Percentiles rank a stretch among this genome's conserved stretches.
phyloP scores from a whole-genome alignment of 2,888 invertebrate genomes.

The Drosophila mercatorum region DNA sequence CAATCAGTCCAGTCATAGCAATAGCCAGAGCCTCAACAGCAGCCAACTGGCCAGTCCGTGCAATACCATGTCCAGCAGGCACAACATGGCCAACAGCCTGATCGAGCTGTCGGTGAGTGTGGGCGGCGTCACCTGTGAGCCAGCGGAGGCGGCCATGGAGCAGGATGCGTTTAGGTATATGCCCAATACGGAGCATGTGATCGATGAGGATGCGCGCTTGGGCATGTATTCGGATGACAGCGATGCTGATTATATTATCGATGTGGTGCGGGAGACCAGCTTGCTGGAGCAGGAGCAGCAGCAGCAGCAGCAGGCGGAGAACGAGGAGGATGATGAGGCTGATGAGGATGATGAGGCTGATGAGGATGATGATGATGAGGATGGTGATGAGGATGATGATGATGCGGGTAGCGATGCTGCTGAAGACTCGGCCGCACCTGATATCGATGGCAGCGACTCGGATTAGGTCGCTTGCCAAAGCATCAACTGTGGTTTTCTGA shows the following conservation, averaged over 20 bases:
- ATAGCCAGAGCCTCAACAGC: slow-evolving; percentile 33
- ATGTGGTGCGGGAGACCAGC: slow-evolving; percentile 44
- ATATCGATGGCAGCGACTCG: slow-evolving; percentile 32
- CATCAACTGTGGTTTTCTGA: slow-evolving; percentile 13
- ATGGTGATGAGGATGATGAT: slow-evolving; percentile 14
- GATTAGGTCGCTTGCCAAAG: slow-evolving; percentile 35
- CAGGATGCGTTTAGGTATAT: slow-evolving; percentile 40
- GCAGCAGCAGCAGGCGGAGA: slow-evolving; percentile 2
- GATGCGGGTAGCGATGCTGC: slow-evolving; percentile 21
- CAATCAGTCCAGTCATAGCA: slow-evolving; percentile 15
- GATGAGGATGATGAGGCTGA: slow-evolving; percentile 20
- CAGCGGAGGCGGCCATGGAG: slow-evolving; percentile 35
- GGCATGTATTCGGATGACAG: slow-evolving; percentile 53
- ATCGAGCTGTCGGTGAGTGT: slow-evolving; percentile 47
- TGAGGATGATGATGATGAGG: slow-evolving; percentile 5
- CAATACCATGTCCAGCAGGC: slow-evolving; percentile 43
- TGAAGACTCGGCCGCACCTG: slow-evolving; percentile 19
- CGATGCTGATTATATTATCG: slow-evolving; percentile 29
- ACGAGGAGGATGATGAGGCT: slow-evolving; percentile 19
- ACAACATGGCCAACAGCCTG: background rate
- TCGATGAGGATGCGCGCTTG: slow-evolving; percentile 44
- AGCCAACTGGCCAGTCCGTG: slow-evolving; percentile 49
- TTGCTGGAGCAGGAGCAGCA: slow-evolving; percentile 16
- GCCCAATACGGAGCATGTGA: background rate
- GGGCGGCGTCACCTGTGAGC: slow-evolving; percentile 23